Conservation (phyloP, 2,113 vertebrate genomes). For the Beaufortia kweichowensis region DNA sequence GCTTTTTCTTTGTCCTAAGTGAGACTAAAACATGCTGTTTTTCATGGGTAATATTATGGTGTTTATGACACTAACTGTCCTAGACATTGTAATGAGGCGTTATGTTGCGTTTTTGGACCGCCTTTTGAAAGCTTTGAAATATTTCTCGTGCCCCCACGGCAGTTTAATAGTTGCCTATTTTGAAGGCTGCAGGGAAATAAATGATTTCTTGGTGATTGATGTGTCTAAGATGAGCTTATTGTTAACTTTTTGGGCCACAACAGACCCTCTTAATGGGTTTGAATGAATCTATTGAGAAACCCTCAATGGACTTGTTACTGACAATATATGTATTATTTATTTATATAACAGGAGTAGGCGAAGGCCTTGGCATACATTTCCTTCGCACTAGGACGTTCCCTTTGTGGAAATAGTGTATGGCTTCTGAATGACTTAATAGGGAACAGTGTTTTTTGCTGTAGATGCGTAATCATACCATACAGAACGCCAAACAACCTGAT, state of each 20-base stretch:
- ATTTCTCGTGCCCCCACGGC: not conserved
- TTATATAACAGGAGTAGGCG: not conserved
- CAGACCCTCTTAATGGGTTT: constrained; percentile 2
- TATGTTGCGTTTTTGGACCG: not conserved
- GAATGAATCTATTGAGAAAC: constrained; percentile 13
- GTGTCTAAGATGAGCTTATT: constrained; percentile 22
- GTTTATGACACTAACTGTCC: constrained; percentile 6
- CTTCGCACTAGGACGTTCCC: not conserved
- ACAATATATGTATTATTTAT: not conserved
- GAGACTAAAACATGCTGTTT: not conserved
- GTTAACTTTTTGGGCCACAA: constrained; percentile 15
- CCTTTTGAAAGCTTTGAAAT: constrained; percentile 24
- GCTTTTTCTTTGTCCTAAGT: not conserved
- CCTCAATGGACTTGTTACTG: constrained; percentile 20
- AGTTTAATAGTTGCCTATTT: constrained; percentile 33
- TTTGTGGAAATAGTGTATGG: not conserved
- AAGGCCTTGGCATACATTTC: constrained; percentile 25
- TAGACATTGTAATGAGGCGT: constrained; percentile 17
- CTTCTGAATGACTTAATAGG: not conserved
- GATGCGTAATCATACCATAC: not conserved
- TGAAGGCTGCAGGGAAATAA: constrained; percentile 13
- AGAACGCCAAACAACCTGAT: not conserved
- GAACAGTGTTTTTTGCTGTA: not conserved
- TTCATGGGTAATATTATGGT: not conserved
- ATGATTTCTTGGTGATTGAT: constrained; percentile 9